phyloP scores from a whole-genome alignment of 2,797 vertebrate genomes.

The Anguilla megastoma region DNA sequence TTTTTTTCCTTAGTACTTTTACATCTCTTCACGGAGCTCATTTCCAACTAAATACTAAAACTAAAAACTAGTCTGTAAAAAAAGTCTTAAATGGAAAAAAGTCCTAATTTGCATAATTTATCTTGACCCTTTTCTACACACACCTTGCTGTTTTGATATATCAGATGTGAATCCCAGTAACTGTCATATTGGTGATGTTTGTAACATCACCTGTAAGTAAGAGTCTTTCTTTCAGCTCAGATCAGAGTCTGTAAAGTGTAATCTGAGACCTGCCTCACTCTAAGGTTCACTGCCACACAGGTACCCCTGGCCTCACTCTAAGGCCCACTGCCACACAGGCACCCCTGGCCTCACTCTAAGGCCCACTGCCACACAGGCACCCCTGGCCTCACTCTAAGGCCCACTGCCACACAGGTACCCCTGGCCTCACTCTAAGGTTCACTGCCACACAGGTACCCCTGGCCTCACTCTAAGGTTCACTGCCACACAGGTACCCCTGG shows the following conservation, averaged over 20 bases:
- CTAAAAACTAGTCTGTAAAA: constrained; percentile 28
- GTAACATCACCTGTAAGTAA: neutral
- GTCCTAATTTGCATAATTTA: neutral
- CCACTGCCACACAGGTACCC: no score
- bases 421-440: no score
- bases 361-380: no score
- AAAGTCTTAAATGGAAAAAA: constrained; percentile 42
- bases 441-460: no score
- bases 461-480: no score
- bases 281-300: no score
- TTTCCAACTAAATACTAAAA: neutral
- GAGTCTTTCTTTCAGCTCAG: neutral
- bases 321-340: no score
- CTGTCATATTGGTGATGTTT: neutral
- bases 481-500: no score
- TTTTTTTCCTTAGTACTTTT: constrained; percentile 18
- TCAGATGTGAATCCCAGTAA: neutral
- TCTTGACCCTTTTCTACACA: neutral
- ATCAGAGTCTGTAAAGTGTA: neutral
- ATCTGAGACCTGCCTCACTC: neutral
- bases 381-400: no score
- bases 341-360: no score
- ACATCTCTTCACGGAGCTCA: neutral
- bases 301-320: no score
- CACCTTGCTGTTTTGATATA: neutral